These are phyloP conservation scores for Xanthia togata DNA, from an alignment of 2,888 invertebrate genomes.

Conservation along the genomic window DNA sequence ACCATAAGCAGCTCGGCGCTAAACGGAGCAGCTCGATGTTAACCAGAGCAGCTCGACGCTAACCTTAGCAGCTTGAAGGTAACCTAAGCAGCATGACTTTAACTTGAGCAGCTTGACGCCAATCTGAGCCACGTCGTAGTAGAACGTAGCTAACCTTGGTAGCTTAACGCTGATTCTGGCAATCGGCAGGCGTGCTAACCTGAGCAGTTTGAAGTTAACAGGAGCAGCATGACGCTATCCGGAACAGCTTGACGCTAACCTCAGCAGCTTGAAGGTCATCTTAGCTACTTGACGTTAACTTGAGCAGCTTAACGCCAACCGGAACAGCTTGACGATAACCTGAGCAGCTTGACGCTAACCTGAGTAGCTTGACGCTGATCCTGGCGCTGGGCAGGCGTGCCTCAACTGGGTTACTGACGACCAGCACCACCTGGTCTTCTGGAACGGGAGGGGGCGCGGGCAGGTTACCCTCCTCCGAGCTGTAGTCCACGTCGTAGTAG, in stretches of 20 bases:
- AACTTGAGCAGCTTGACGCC: not conserved
- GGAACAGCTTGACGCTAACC: not conserved
- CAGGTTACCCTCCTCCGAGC: constrained; percentile 7
- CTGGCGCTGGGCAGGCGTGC: constrained; percentile 36
- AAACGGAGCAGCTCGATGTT: no score
- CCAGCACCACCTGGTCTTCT: constrained; percentile 13
- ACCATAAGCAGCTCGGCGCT: no score
- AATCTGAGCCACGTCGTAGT: not conserved
- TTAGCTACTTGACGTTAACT: not conserved
- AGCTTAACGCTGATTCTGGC: not conserved
- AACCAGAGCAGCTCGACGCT: no score
- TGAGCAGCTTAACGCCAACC: not conserved
- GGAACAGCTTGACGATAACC: not conserved
- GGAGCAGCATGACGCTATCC: not conserved
- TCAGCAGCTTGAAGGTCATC: not conserved
- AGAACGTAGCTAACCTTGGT: not conserved
- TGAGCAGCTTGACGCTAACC: not conserved
- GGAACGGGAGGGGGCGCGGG: not conserved
- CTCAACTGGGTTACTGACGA: constrained; percentile 35
- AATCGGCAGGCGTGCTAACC: not conserved
- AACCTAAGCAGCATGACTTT: no score
- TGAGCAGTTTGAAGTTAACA: not conserved
- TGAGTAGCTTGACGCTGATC: constrained; percentile 34
- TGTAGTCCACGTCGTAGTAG: constrained; percentile 38
- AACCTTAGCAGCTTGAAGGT: no score